Evolutionary conservation across 2,888 invertebrate genomes (phyloP), one percentile per base, ranked within the genome.

Genomic region (Acanthoscelides obtectus): DNA sequence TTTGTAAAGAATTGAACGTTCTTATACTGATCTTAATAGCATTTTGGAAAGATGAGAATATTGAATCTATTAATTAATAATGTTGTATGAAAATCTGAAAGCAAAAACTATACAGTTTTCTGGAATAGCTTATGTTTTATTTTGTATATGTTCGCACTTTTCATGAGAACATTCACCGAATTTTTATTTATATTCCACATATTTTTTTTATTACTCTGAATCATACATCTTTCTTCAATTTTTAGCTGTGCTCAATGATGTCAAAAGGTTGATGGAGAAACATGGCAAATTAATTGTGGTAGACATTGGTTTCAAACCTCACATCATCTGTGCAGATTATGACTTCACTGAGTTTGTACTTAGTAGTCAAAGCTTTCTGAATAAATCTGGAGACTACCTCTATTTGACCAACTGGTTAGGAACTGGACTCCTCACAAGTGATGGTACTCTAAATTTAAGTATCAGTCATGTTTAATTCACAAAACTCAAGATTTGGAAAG

Each of bases 401-500:
- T 83, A 80, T 77, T 72, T 84, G n/a, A 75, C 79, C 67, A 76
- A 77, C 0, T 86, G 86, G 86, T 75, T 86, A 12, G 84, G 84
- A 20, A 79, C 80, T 19, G 85, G 86, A 21, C 76, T 85, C 8
- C 79, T 86, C 3, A 83, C 83, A 19, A 83, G 83, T 70, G 77
- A 80, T 71, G 85, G 85, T 84, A 77, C 8, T 66, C 66, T 5
- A 63, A 63, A 63, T 63, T 12, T 19, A 8, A 63, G 19, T 63
- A 63, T 63, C 63, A 12, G 19, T 63, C 19, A 12, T 63, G 19
- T 63, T 63, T 19, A 63, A 63, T 8, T 8, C 8, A 63, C 82
- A 0, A 88, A 87, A 83, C n/a, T n/a, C n/a, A n/a, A n/a, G n/a
- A n/a, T n/a, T n/a, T n/a, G n/a, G n/a, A 25, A 5, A 25, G 3